phyloP scores from a whole-genome alignment of 2,113 vertebrate species.

The Heterotilapia buettikoferi region DNA sequence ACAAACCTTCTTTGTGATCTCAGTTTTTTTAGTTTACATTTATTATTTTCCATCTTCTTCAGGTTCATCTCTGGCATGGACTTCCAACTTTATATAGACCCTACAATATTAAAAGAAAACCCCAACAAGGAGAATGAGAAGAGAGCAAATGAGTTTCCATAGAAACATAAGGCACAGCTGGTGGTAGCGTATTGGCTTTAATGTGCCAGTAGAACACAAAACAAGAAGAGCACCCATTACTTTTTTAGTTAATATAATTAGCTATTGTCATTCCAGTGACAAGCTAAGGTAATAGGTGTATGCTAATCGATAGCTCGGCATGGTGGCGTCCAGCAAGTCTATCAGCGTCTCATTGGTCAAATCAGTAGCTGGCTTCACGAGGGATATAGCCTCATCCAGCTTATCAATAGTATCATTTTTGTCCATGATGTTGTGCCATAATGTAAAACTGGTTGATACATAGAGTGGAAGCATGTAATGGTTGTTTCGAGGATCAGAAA shows the following conservation, averaged over 20 bases:
- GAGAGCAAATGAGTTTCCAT: background rate
- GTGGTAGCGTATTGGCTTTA: background rate
- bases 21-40: background rate
- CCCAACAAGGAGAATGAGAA: background rate
- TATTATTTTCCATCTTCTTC: background rate
- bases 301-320: background rate
- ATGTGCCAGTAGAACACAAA: background rate
- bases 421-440: background rate
- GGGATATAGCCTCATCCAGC: background rate
- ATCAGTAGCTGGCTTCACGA: background rate
- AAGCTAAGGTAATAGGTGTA: background rate
- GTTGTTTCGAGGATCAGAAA: background rate
- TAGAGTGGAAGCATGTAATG: background rate
- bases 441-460: background rate
- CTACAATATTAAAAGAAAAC: background rate
- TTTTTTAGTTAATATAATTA: background rate
- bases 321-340: fast-evolving
- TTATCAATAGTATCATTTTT: background rate
- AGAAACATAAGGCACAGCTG: background rate
- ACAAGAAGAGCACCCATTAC: background rate
- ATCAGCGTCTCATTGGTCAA: background rate
- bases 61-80: background rate
- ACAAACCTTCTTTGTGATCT: background rate
- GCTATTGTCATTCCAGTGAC: background rate
- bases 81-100: background rate